These are phyloP conservation scores for Tachina fera DNA, from an alignment of 2,888 invertebrate species.

Conservation along the genomic window DNA sequence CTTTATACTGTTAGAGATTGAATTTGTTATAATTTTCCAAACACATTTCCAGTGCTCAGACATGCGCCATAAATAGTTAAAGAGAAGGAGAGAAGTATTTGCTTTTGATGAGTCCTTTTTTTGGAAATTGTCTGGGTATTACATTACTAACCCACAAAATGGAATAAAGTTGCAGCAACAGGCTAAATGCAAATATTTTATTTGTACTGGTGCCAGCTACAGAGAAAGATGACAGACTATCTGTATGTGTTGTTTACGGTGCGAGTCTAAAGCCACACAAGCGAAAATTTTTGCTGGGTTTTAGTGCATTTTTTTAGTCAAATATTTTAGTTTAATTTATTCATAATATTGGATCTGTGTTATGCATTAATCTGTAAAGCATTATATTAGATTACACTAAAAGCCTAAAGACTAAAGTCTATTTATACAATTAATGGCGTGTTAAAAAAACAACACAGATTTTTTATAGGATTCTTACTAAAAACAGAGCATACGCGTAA, in stretches of 20 bases:
- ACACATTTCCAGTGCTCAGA: conserved; percentile 52
- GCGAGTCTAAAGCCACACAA: neutral
- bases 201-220: conserved; percentile 9
- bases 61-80: conserved; percentile 29
- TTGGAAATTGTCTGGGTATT: conserved; percentile 41
- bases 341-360: neutral
- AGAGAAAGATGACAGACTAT: neutral
- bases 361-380: too few relatives aligned
- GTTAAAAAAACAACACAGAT: too few relatives aligned
- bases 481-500: too few relatives aligned
- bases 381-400: too few relatives aligned
- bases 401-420: too few relatives aligned
- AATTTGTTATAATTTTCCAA: conserved; percentile 23
- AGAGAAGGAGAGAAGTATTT: neutral
- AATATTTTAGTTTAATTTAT: too few relatives aligned
- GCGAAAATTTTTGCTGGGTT: neutral
- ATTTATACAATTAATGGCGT: too few relatives aligned
- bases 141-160: conserved; percentile 58
- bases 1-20: conserved; percentile 34
- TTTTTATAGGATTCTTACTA: too few relatives aligned
- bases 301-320: neutral
- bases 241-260: neutral
- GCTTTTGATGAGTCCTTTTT: conserved; percentile 40
- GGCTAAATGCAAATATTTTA: conserved; percentile 65
- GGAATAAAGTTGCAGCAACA: conserved; percentile 62